Base-by-base conservation (phyloP, 2,888 invertebrate genomes). In the Amblyteles armatorius region DNA sequence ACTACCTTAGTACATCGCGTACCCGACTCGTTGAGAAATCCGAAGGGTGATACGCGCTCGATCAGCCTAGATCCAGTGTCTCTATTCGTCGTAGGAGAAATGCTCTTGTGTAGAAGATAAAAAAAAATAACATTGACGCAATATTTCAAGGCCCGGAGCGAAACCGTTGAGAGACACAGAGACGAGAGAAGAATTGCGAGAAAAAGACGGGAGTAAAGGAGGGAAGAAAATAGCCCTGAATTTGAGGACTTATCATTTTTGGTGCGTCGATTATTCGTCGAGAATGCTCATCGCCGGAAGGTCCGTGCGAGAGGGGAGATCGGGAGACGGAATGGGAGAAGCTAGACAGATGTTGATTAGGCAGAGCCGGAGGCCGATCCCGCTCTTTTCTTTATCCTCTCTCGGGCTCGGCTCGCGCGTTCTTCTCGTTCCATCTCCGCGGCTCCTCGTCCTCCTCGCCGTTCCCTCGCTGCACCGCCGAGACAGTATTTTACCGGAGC, bases 301-400 rank as follows among this genome's bases (percentile, higher is more conserved):
- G 85, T 79, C 78, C 65, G 16, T 19, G 48, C 60, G 68, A 68
- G 52, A 26, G 29, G 69, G 73, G 55, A 73, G 79, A 74, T 74
- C 68, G 63, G 19, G 60, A 63, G 52, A 79, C 57, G 79, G 85
- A 77, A 55, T 67, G 88, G 89, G 88, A 87, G 87, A 83, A 90
- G 89, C 88, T 90, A 91, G 92, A 90, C 91, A 91, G 91, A 92
- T 91, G 92, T 91, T 92, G 92, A 92, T 92, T 92, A 92, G 92
- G 89, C 85, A 82, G 69, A 87, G 92, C 90, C 90, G 81, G 85
- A 76, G 91, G 90, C 90, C 84, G 82, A 82, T 84, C 84, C 86
- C 83, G 83, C 73, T 79, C 86, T 83, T 84, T 86, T 79, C 87
- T 77, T 79, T 87, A 81, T 76, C 60, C 82, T 36, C 83, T 84